Percentiles rank a stretch among this genome's conserved stretches.
Conservation (phyloP, 2,797 vertebrate genomes). For the Ctenosaura bakeri region DNA sequence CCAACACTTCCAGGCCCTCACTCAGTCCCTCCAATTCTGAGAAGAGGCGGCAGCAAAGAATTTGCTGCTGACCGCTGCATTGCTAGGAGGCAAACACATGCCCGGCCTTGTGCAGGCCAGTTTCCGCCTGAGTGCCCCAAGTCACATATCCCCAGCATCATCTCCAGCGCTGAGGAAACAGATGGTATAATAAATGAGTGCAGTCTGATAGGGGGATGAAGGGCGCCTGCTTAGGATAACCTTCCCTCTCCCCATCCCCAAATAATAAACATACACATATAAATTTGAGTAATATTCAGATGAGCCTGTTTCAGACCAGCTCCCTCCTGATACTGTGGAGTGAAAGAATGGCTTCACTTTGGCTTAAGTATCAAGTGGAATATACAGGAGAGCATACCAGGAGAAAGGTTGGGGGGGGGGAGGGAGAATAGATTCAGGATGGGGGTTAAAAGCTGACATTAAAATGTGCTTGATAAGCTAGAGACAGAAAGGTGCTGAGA, state of each 20-base stretch:
- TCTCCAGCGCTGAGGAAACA: conserved; percentile 76
- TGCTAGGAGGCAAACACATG: conserved; percentile 78
- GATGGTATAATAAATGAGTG: conserved; percentile 76
- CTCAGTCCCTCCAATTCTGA: conserved; percentile 54
- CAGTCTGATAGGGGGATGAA: conserved; percentile 62
- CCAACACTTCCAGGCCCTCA: not conserved
- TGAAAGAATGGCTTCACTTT: conserved; percentile 23
- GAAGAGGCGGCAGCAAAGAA: conserved; percentile 68
- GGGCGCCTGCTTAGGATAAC: conserved; percentile 60
- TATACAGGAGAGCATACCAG: conserved; percentile 14
- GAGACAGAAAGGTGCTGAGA: conserved; percentile 17
- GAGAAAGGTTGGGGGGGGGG: not conserved
- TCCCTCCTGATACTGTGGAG: conserved; percentile 3
- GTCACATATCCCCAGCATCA: conserved; percentile 75
- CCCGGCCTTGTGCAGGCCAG: conserved; percentile 75
- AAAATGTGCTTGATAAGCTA: conserved; percentile 13
- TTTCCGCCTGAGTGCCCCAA: conserved; percentile 78
- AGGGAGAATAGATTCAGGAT: conserved; percentile 23
- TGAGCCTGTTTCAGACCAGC: not conserved
- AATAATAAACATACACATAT: not conserved
- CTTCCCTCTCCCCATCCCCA: conserved; percentile 17
- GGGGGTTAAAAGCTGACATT: conserved; percentile 5
- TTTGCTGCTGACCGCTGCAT: conserved; percentile 77
- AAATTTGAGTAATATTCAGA: not conserved
- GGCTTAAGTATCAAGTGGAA: conserved; percentile 34